Evolutionary conservation across 2,888 invertebrate species (phyloP), one percentile per base, ranked within the genome.

Genomic region (Lasioglossum lativentre): DNA sequence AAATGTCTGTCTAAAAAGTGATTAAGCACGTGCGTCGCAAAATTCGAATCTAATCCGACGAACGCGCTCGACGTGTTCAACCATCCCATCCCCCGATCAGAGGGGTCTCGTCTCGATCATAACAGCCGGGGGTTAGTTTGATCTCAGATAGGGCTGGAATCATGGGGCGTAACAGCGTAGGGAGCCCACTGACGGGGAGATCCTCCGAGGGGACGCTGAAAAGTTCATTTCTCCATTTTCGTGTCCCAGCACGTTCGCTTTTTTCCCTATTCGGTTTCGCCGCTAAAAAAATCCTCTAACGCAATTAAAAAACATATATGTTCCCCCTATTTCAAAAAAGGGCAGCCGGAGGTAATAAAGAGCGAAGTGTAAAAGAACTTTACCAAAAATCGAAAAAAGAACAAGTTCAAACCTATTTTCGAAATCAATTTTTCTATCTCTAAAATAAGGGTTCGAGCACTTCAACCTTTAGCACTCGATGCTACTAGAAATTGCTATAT

Each of bases 201-300:
- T 85, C 56, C 68, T 74, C 74, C 80, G 75, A 87, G 85, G 83
- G 88, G 89, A 85, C 86, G 88, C 87, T 59, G 66, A 12, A 85
- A 85, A 78, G 90, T 93, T 92, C 91, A 91, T 92, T 92, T 93
- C 92, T 90, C 90, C 91, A 88, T 92, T 90, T 91, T 93, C 92
- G 92, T 90, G 92, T 92, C 90, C 91, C 90, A 92, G 92, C 91
- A 90, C 89, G 88, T 86, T 78, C 72, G 38, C 68, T 80, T 74
- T 27, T 72, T 76, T 34, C 70, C 23, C 30, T 40, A 16, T 30
- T 45, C 63, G 56, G 8, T 52, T 30, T 23, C n/a, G 75, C 14
- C 19, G 10, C 52, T 14, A 30, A 38, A 47, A 75, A 63, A 78
- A 38, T 38, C 40, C 2, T 42, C 42, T 8, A 42, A 66, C 52